Evolutionary conservation across 1,140 invertebrate species (phyloP).

Genomic region (Drosophila sturtevanti): DNA sequence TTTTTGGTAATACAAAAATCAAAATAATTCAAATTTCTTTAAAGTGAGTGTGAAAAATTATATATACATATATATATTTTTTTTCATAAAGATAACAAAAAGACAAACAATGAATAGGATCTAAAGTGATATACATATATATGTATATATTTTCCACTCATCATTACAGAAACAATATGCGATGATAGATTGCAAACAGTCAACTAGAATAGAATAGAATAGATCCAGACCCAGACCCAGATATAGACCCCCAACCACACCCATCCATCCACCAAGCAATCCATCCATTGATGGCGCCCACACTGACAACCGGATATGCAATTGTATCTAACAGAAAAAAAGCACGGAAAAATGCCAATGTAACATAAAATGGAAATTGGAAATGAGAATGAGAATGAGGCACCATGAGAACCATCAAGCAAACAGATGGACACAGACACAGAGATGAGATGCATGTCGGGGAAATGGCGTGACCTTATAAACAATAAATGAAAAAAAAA

Average conservation of each 20-base stretch:
- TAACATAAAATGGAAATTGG: slow-evolving; percentile 23
- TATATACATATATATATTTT: too few species aligned
- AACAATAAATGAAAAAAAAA: slow-evolving; percentile 28
- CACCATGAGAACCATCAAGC: slow-evolving; percentile 36
- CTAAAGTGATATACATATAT: slow-evolving; percentile 18
- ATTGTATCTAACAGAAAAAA: slow-evolving; percentile 62
- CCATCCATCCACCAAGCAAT: slow-evolving; percentile 30
- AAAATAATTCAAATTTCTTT: too few species aligned
- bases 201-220: slow-evolving; percentile 29
- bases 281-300: slow-evolving; percentile 65
- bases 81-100: too few species aligned
- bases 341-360: slow-evolving; percentile 42
- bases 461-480: slow-evolving; percentile 67
- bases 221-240: slow-evolving; percentile 5
- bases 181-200: slow-evolving; percentile 70
- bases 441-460: slow-evolving; percentile 18
- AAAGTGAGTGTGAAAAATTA: too few species aligned
- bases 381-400: slow-evolving; percentile 41
- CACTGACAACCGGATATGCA: slow-evolving; percentile 77
- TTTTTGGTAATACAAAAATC: too few species aligned
- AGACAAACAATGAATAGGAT: slow-evolving; percentile 8
- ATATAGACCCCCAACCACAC: slow-evolving; percentile 25
- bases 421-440: slow-evolving; percentile 61
- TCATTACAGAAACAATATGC: slow-evolving; percentile 59
- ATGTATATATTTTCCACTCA: slow-evolving; percentile 3